Conservation (phyloP, 2,113 vertebrate genomes). For the Pelecanoides urinatrix region DNA sequence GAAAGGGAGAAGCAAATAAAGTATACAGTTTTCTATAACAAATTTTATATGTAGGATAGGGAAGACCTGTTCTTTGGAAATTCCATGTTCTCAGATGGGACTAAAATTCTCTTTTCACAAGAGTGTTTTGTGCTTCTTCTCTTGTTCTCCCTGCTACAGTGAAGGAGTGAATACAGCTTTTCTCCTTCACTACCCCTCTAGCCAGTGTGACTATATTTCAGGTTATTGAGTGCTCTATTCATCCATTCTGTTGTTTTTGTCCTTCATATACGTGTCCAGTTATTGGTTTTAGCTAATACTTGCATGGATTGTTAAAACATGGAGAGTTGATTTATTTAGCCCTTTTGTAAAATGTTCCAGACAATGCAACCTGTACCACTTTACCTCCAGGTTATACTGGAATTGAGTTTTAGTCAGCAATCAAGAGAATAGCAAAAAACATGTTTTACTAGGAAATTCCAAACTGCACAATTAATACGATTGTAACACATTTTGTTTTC, state of each 20-base stretch:
- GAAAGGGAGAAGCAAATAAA: not conserved
- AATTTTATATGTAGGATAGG: not conserved
- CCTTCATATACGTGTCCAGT: not conserved
- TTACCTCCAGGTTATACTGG: not conserved
- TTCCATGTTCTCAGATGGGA: not conserved
- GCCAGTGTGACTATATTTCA: not conserved
- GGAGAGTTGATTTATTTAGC: not conserved
- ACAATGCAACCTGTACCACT: not conserved
- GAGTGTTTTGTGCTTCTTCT: not conserved
- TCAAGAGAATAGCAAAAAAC: not conserved
- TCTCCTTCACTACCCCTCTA: not conserved
- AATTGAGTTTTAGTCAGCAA: not conserved
- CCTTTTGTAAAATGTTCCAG: not conserved
- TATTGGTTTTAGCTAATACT: constrained; percentile 51
- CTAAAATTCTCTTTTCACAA: not conserved
- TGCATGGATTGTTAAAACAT: not conserved
- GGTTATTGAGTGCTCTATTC: not conserved
- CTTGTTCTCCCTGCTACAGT: not conserved
- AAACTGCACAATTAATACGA: not conserved
- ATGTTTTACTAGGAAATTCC: not conserved
- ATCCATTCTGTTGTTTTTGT: not conserved
- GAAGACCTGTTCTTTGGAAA: not conserved
- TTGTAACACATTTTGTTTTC: not conserved
- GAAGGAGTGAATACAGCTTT: not conserved
- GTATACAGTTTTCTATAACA: not conserved